Evolutionary conservation across 2,113 vertebrate genomes (phyloP).

Genomic region (Cyprinodon brontotheroides): DNA sequence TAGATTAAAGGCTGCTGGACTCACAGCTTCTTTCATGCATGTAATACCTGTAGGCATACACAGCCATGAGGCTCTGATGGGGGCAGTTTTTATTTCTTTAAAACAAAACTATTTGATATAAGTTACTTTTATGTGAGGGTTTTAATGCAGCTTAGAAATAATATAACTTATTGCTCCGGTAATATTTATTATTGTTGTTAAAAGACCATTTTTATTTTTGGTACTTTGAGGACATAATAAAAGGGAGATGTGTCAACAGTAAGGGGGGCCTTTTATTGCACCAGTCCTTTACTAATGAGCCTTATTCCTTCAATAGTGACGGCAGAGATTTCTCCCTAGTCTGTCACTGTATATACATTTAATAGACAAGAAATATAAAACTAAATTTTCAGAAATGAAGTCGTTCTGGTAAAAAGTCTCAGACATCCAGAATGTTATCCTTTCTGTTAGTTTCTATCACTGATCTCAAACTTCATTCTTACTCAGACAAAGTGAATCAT

Average conservation of each 20-base stretch:
- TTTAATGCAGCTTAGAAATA: neutral
- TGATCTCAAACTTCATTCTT: neutral
- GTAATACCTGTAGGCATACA: neutral
- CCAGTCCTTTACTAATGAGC: neutral
- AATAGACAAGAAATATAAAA: neutral
- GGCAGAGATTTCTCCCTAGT: too few relatives aligned
- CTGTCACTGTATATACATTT: neutral
- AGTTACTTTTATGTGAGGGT: neutral
- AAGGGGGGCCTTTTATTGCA: neutral
- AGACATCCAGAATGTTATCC: neutral
- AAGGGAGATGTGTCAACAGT: too few relatives aligned
- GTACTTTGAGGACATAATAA: too few relatives aligned
- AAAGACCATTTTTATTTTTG: too few relatives aligned
- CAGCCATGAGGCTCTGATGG: neutral
- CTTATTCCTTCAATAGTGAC: neutral
- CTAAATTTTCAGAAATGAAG: neutral
- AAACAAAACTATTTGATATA: neutral
- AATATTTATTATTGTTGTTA: too few relatives aligned
- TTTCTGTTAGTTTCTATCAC: neutral
- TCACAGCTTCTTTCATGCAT: constrained; percentile 1
- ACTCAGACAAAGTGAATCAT: neutral
- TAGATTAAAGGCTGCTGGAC: neutral
- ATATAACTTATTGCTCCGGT: neutral
- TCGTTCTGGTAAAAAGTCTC: neutral
- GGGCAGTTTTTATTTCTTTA: neutral